Evolutionary conservation across 2,888 invertebrate species (phyloP).

Genomic region (Phragmatobia fuliginosa): DNA sequence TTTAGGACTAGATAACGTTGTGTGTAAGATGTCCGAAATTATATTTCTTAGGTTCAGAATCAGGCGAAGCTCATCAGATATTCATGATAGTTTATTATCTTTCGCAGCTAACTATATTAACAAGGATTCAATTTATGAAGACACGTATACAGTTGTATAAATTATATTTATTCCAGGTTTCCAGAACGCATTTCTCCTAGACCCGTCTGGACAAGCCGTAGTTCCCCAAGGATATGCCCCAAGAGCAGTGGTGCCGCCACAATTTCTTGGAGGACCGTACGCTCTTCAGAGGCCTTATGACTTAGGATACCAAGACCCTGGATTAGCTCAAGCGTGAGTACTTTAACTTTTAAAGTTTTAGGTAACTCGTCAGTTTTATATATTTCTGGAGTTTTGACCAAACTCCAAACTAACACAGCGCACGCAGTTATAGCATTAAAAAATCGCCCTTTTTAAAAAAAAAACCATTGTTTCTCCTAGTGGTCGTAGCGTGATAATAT

Average conservation of each 20-base stretch:
- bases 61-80: too few species aligned
- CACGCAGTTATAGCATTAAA: too few species aligned
- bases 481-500: too few species aligned
- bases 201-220: slow-evolving; percentile 66
- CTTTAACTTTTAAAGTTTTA: slow-evolving; percentile 22
- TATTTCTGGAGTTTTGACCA: background rate
- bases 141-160: background rate
- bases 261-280: slow-evolving; percentile 59
- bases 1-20: too few species aligned
- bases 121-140: background rate
- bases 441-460: too few species aligned
- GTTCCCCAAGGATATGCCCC: slow-evolving; percentile 63
- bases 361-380: background rate
- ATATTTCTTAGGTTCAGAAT: too few species aligned
- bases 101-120: too few species aligned
- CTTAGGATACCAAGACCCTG: slow-evolving; percentile 67
- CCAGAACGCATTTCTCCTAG: slow-evolving; percentile 71
- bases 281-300: slow-evolving; percentile 64
- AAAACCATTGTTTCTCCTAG: too few species aligned
- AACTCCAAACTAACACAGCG: too few species aligned
- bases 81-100: too few species aligned
- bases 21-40: too few species aligned
- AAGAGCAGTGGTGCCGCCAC: slow-evolving; percentile 49
- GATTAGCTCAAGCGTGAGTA: slow-evolving; percentile 67
- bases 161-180: slow-evolving; percentile 59